Percentiles rank a stretch among this genome's conserved stretches.
phyloP scores from a whole-genome alignment of 2,113 vertebrate genomes.

The Hoplias malabaricus region DNA sequence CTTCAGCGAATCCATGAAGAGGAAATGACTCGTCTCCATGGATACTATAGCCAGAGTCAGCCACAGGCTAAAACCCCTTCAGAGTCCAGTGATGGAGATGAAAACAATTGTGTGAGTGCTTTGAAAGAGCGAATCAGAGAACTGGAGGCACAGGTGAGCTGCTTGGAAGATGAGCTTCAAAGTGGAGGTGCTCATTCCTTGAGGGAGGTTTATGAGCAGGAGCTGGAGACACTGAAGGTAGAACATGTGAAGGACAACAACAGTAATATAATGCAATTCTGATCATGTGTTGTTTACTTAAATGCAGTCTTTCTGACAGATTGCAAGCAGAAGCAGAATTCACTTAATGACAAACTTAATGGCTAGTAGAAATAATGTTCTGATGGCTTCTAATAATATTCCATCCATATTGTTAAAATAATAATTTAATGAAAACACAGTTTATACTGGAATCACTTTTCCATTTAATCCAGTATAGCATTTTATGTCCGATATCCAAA shows the following conservation, averaged over 20 bases:
- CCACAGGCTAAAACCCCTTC: background rate
- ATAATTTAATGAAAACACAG: too few species aligned
- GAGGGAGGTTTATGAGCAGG: slow-evolving; percentile 79
- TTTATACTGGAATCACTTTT: too few species aligned
- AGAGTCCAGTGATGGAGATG: slow-evolving; percentile 8
- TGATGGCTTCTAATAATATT: too few species aligned
- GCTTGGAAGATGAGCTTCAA: slow-evolving; percentile 74
- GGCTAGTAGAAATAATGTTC: too few species aligned
- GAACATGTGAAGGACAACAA: background rate
- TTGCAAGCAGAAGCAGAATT: too few species aligned
- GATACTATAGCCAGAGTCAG: slow-evolving; percentile 65
- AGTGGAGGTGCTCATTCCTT: slow-evolving; percentile 65
- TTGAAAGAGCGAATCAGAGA: slow-evolving; percentile 75
- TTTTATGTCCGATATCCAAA: too few species aligned
- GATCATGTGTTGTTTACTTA: too few species aligned
- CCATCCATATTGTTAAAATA: too few species aligned
- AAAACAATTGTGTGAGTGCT: slow-evolving; percentile 61
- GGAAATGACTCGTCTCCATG: slow-evolving; percentile 82
- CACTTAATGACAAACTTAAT: too few species aligned
- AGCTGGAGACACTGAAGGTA: slow-evolving; percentile 87
- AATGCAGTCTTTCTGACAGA: too few species aligned
- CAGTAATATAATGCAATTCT: too few species aligned
- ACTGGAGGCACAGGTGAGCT: slow-evolving; percentile 73
- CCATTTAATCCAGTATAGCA: too few species aligned
- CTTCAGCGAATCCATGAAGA: slow-evolving; percentile 83